phyloP scores from a whole-genome alignment of 2,113 vertebrate species.

The Campylorhamphus procurvoides region DNA sequence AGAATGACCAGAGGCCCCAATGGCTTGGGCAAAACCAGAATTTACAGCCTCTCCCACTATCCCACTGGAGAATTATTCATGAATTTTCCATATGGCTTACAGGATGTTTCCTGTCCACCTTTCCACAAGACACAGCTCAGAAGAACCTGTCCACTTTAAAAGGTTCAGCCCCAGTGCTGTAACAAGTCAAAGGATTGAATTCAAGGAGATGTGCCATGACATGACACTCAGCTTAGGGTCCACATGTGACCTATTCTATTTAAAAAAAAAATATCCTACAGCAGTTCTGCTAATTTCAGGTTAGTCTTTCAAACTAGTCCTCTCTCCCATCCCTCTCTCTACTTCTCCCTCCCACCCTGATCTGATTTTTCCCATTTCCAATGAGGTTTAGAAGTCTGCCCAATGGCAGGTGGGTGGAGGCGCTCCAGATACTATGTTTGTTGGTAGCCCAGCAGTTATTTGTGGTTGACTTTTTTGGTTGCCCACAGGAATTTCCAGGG shows the following conservation, averaged over 20 bases:
- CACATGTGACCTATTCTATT: background rate
- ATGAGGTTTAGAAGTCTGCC: background rate
- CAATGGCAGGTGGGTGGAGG: conserved; percentile 53
- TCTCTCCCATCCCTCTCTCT: background rate
- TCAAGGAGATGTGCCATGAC: background rate
- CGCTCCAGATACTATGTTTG: conserved; percentile 11
- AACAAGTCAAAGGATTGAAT: background rate
- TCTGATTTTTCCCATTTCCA: background rate
- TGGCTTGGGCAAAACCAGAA: background rate
- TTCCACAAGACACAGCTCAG: background rate
- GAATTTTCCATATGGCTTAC: background rate
- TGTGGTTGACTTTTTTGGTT: conserved; percentile 50
- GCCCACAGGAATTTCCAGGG: conserved; percentile 58
- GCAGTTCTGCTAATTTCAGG: background rate
- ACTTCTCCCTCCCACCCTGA: background rate
- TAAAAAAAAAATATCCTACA: background rate
- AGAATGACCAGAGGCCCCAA: background rate
- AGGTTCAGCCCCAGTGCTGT: background rate
- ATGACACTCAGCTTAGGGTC: background rate
- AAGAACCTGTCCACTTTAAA: background rate
- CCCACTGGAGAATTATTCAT: background rate
- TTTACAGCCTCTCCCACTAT: background rate
- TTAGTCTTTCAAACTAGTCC: background rate
- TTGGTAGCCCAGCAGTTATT: conserved; percentile 46
- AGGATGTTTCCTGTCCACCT: background rate